A percentile compares a stretch with the other conserved stretches of the same genome.
phyloP scores from a whole-genome alignment of 92 coral and sea anemone genomes.

The Epizoanthus ramosus region DNA sequence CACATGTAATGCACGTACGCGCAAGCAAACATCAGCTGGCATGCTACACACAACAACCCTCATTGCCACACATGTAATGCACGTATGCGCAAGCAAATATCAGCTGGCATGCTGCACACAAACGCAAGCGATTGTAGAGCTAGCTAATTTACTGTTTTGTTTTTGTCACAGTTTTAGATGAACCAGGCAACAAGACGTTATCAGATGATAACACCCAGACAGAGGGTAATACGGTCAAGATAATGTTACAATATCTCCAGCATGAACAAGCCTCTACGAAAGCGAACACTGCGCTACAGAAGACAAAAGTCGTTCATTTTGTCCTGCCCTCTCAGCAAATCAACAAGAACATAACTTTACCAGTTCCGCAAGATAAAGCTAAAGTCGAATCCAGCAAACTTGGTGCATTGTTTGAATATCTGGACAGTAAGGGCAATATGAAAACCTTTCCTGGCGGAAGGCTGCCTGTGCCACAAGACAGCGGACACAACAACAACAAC shows the following conservation, averaged over 20 bases:
- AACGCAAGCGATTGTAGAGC: neutral
- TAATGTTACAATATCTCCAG: constrained; percentile 29
- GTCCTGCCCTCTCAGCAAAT: no score
- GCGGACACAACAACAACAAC: constrained; percentile 4
- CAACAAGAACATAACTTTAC: constrained; percentile 31
- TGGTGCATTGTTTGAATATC: constrained; percentile 40
- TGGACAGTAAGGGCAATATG: neutral
- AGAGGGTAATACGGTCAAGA: constrained; percentile 6
- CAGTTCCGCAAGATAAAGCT: constrained; percentile 37
- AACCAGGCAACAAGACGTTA: neutral
- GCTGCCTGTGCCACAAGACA: constrained; percentile 30
- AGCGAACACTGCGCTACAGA: neutral
- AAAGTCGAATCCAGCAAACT: constrained; percentile 23
- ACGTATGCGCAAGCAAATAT: no score
- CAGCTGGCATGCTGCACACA: no score
- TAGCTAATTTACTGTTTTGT: neutral
- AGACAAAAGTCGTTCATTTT: no score
- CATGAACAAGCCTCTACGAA: constrained; percentile 3
- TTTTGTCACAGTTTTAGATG: neutral
- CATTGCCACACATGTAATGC: no score
- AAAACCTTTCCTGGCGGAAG: neutral
- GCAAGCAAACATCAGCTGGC: no score
- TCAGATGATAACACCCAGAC: neutral
- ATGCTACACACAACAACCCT: no score
- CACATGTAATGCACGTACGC: no score